Conservation (phyloP, 2,888 invertebrate genomes). For the Nematopogon swammerdamellus region DNA sequence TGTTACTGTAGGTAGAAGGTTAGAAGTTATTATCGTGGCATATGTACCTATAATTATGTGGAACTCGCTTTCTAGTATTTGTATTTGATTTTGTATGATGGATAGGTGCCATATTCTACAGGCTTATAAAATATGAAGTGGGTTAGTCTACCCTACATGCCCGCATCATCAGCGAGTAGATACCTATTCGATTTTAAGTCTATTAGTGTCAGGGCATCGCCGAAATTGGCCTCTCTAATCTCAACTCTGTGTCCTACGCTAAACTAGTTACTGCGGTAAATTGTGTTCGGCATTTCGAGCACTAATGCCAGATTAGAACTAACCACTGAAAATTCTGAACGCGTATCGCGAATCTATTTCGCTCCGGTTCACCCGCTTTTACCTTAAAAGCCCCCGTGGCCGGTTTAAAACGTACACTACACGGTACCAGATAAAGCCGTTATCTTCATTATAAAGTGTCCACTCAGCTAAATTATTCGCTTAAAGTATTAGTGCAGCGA, state of each 20-base stretch:
- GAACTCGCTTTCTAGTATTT: no score
- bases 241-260: neutral
- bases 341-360: neutral
- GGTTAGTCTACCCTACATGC: no score
- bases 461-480: neutral
- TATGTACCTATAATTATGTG: no score
- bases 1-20: no score
- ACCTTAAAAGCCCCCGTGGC: neutral
- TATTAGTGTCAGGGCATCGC: no score
- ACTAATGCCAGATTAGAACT: neutral
- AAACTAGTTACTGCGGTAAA: neutral
- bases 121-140: no score
- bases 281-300: neutral
- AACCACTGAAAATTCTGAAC: neutral
- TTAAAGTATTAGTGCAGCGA: neutral
- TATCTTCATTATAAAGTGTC: neutral
- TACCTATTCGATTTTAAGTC: no score
- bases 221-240: no score
- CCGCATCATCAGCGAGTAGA: no score
- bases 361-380: neutral
- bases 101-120: no score
- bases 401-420: neutral
- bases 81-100: no score
- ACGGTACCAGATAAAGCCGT: neutral
- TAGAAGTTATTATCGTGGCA: no score